These are phyloP conservation scores for Mimas tiliae DNA, from an alignment of 2,888 invertebrate species.

Conservation along the genomic window DNA sequence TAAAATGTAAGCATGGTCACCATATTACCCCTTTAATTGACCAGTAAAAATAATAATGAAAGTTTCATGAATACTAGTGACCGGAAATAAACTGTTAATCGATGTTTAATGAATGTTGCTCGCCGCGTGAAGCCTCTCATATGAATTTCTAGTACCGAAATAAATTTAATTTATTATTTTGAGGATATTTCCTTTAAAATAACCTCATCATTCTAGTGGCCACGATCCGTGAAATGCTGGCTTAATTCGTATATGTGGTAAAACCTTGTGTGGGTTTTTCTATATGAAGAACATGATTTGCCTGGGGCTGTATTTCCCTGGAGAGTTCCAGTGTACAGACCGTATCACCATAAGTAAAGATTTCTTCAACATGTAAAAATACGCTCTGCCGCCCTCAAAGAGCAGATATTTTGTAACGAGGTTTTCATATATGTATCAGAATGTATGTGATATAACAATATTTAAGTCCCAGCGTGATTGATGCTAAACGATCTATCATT, in stretches of 20 bases:
- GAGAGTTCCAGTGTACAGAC: background rate
- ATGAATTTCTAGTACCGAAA: conserved; percentile 16
- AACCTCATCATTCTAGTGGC: background rate
- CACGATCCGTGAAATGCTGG: background rate
- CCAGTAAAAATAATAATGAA: background rate
- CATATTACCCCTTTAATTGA: background rate
- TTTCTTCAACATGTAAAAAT: background rate
- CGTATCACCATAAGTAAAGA: background rate
- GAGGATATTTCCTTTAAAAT: background rate
- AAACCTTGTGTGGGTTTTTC: background rate
- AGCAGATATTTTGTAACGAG: background rate
- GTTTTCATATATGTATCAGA: background rate
- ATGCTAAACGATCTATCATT: background rate
- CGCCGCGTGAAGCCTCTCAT: background rate
- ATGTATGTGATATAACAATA: background rate
- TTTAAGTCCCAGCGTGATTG: background rate
- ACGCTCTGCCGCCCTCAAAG: background rate
- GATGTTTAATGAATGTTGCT: conserved; percentile 28
- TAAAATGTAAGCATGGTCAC: too few relatives aligned
- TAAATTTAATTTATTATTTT: background rate
- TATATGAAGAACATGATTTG: background rate
- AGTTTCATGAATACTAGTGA: conserved; percentile 19
- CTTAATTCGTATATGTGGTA: too few relatives aligned
- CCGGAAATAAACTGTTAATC: conserved; percentile 27
- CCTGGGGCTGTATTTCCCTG: background rate